Percentiles rank a stretch among this genome's conserved stretches.
Evolutionary conservation across 2,888 invertebrate genomes (phyloP).

Genomic region (Metallyticus violacea): DNA sequence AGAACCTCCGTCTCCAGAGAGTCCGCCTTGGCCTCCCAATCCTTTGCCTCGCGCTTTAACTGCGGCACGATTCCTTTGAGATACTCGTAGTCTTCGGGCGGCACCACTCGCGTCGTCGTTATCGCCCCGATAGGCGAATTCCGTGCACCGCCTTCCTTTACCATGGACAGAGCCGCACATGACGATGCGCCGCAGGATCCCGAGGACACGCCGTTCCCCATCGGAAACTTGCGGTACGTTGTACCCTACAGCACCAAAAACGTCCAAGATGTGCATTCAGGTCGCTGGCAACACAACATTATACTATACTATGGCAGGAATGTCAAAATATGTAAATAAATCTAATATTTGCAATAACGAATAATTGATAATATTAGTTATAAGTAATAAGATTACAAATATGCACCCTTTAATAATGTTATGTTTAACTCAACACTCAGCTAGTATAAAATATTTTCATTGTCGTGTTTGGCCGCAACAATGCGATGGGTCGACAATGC

Average conservation of each 20-base stretch:
- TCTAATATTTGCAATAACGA: too few relatives aligned
- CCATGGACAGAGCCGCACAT: background rate
- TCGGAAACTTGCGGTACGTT: background rate
- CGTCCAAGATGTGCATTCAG: too few relatives aligned
- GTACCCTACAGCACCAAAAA: background rate
- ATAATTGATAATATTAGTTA: too few relatives aligned
- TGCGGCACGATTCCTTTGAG: constrained; percentile 48
- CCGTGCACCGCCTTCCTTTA: background rate
- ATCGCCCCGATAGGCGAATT: constrained; percentile 7
- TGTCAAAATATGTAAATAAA: too few relatives aligned
- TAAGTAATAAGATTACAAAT: too few relatives aligned
- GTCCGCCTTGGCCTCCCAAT: constrained; percentile 51
- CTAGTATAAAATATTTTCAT: too few relatives aligned
- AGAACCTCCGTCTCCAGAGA: constrained; percentile 55
- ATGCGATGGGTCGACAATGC: too few relatives aligned
- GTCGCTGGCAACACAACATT: too few relatives aligned
- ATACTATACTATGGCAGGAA: too few relatives aligned
- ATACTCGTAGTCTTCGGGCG: constrained; percentile 41
- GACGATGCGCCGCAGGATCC: background rate
- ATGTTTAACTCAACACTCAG: too few relatives aligned
- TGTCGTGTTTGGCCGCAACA: too few relatives aligned
- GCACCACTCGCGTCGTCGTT: constrained; percentile 21
- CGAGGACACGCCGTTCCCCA: constrained; percentile 32
- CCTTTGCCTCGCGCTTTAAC: constrained; percentile 50
- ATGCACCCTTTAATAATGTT: too few relatives aligned